Percentiles rank a stretch among this genome's conserved stretches.
Evolutionary conservation across 2,113 vertebrate species (phyloP).

Genomic region (Amphiprion ocellaris): DNA sequence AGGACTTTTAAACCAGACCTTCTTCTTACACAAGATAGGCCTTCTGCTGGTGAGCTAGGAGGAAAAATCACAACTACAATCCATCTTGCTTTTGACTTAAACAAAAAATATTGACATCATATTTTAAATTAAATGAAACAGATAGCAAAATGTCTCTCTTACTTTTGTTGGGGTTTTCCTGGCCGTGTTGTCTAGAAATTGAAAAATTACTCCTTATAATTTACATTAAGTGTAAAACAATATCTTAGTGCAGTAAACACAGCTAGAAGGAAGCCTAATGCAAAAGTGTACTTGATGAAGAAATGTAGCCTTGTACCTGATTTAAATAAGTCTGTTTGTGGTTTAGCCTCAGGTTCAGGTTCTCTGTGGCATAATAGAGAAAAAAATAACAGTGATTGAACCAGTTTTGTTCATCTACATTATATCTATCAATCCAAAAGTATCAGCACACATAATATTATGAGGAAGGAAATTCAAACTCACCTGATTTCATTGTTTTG

Average conservation of each 20-base stretch:
- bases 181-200: slow-evolving; percentile 14
- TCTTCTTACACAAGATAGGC: slow-evolving; percentile 61
- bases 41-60: slow-evolving; percentile 38
- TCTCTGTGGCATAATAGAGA: not conserved
- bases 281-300: not conserved
- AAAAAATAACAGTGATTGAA: not conserved
- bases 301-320: slow-evolving; percentile 38
- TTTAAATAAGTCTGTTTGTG: not conserved
- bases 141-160: slow-evolving; percentile 18
- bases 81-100: not conserved
- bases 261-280: not conserved
- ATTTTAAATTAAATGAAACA: not conserved
- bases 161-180: slow-evolving; percentile 32
- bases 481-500: slow-evolving; percentile 52
- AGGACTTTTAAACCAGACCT: slow-evolving; percentile 72
- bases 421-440: not conserved
- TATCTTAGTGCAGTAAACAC: not conserved
- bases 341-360: not conserved
- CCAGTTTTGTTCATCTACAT: not conserved
- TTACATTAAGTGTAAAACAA: not conserved
- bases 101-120: not conserved
- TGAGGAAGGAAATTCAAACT: not conserved
- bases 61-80: not conserved
- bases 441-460: not conserved
- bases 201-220: not conserved